Evolutionary conservation across 2,797 vertebrate species (phyloP), one percentile per base, ranked within the genome.

Genomic region (Cyprinella venusta): DNA sequence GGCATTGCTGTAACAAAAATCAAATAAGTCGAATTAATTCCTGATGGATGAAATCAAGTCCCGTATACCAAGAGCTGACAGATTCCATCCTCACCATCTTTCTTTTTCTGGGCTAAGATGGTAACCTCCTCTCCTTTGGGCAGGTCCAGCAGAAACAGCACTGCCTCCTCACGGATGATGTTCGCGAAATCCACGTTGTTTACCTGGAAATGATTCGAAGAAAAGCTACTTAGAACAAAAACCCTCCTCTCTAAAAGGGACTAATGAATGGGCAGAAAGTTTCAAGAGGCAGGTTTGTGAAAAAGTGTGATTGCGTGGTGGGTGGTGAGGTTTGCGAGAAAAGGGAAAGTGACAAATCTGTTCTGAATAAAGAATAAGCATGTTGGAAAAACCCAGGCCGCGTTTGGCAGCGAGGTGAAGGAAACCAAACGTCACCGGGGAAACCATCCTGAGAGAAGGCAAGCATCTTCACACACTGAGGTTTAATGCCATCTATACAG

Each of bases 111-210:
- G 45, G 98, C 98, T 92, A 99, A 88, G 86, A 99, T 99, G n/a
- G 96, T 97, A 87, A 99, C 98, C 90, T 99, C 97, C 87, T 99
- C 97, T 24, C 98, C 97, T 95, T 95, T 98, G 26, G 98, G 98
- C 76, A 99, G 96, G 89, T 99, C 98, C 26, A 99, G 95, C 61
- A 99, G 91, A 92, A 99, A 99, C 85, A 99, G 94, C 33, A 99
- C 98, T 15, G 98, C 98, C 90, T 99, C 98, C 89, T 99, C 98
- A 71, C 98, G 94, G 87, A 99, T 99, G 88, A 99, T 99, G 89
- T 99, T 99, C 30, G 97, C 98, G 93, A 99, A 99, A 92, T 99
- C 98, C 81, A 99, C 97, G 5, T 98, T 99, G 90, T 99, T 99
- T 91, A 99, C 96, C 96, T 92, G 48, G 24, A 33, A 42, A 85